Evolutionary conservation across 2,888 invertebrate species (phyloP).

Genomic region (Ophonus ardosiacus): DNA sequence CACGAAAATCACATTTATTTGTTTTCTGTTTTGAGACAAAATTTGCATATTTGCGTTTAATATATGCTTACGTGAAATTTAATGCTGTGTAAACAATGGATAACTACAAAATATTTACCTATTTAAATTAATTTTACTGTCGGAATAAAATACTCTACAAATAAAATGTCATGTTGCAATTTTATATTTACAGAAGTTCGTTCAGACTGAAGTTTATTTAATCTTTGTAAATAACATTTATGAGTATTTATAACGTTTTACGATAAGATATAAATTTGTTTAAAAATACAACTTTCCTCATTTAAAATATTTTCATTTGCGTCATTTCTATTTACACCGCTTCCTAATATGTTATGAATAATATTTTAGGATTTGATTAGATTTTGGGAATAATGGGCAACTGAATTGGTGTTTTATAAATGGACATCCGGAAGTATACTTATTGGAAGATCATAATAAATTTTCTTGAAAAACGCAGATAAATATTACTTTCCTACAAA

Average conservation of each 20-base stretch:
- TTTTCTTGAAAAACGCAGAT: too few species aligned
- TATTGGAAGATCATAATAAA: too few species aligned
- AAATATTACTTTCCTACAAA: too few species aligned
- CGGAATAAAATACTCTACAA: not conserved
- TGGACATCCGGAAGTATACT: too few species aligned
- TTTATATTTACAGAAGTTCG: not conserved
- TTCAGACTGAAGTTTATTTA: not conserved
- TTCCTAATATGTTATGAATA: too few species aligned
- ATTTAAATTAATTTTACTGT: not conserved
- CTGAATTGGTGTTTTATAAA: too few species aligned
- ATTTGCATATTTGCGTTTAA: not conserved
- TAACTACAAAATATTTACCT: conserved; percentile 20
- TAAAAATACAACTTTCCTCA: too few species aligned
- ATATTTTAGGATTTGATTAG: too few species aligned
- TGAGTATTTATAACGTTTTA: not conserved
- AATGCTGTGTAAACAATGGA: not conserved
- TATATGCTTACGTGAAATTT: not conserved
- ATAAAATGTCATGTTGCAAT: not conserved
- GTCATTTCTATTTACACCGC: too few species aligned
- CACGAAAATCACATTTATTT: conserved; percentile 23
- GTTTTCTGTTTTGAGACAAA: conserved; percentile 20
- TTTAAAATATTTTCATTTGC: too few species aligned
- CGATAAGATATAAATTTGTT: too few species aligned
- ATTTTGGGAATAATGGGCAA: too few species aligned
- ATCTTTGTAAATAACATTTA: not conserved